Evolutionary conservation across 2,888 invertebrate species (phyloP).

Genomic region (Caenorhabditis panamensis): DNA sequence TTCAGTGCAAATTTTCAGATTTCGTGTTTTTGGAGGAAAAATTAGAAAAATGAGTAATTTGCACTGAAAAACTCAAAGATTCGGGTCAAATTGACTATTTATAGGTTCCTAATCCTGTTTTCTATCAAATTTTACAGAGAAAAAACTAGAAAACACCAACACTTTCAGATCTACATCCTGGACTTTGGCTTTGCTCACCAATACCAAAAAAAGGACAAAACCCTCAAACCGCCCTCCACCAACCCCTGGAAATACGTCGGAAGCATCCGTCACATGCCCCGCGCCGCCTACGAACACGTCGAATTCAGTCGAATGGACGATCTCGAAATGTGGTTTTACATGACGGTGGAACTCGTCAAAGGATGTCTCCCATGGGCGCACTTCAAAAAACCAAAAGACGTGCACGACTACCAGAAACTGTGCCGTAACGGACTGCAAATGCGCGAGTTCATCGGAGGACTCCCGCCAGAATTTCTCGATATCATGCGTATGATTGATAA

Average conservation of each 20-base stretch:
- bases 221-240: constrained; percentile 62
- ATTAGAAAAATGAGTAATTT: too few species aligned
- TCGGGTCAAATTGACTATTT: too few species aligned
- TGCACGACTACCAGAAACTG: constrained; percentile 64
- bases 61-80: too few species aligned
- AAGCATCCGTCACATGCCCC: constrained; percentile 64
- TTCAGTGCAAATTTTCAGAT: too few species aligned
- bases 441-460: constrained; percentile 66
- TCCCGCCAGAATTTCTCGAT: constrained; percentile 64
- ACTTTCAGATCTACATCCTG: constrained; percentile 63
- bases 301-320: constrained; percentile 69
- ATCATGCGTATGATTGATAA: constrained; percentile 60
- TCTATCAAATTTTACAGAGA: too few species aligned
- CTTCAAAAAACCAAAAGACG: constrained; percentile 64
- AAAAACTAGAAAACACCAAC: too few species aligned
- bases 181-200: constrained; percentile 69
- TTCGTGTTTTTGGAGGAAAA: too few species aligned
- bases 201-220: constrained; percentile 61
- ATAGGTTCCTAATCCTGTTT: too few species aligned
- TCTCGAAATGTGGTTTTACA: constrained; percentile 71
- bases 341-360: constrained; percentile 67
- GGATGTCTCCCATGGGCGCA: constrained; percentile 70
- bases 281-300: constrained; percentile 54
- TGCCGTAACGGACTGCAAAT: constrained; percentile 63
- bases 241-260: constrained; percentile 68